These are phyloP conservation scores for Heloderma charlesbogerti DNA, from an alignment of 2,113 vertebrate genomes.

Conservation along the genomic window DNA sequence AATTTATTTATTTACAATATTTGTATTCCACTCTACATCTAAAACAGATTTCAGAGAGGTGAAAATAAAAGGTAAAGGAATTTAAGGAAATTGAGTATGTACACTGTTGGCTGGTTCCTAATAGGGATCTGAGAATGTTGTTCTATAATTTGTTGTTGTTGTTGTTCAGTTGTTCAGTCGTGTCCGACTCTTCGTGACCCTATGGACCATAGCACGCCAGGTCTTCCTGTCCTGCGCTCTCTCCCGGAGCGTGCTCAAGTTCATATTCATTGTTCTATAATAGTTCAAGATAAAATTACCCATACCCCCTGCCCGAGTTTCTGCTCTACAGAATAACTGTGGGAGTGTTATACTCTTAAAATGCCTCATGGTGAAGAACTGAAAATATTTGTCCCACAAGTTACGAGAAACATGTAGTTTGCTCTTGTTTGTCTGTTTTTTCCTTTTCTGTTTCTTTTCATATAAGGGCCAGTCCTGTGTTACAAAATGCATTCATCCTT, in stretches of 20 bases:
- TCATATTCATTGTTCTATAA: background rate
- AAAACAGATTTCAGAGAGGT: too few relatives aligned
- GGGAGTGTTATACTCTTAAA: background rate
- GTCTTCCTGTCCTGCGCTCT: too few relatives aligned
- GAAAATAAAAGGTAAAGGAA: too few relatives aligned
- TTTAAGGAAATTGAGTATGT: background rate
- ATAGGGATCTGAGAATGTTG: background rate
- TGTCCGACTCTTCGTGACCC: too few relatives aligned
- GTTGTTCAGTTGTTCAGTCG: too few relatives aligned
- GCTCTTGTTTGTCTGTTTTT: background rate
- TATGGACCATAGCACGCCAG: too few relatives aligned
- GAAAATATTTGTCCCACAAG: background rate
- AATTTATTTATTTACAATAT: too few relatives aligned
- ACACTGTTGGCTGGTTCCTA: background rate
- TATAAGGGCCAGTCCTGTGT: fast-evolving
- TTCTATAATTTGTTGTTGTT: too few relatives aligned
- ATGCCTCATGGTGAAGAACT: too few relatives aligned
- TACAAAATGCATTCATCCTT: background rate
- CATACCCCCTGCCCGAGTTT: background rate
- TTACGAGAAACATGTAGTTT: background rate
- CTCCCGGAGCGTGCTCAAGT: too few relatives aligned
- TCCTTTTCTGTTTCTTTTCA: background rate
- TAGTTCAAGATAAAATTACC: background rate
- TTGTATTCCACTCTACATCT: too few relatives aligned
- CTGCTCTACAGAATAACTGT: background rate